Conservation (phyloP, 2,888 invertebrate species). For the Lasioglossum malachurum region DNA sequence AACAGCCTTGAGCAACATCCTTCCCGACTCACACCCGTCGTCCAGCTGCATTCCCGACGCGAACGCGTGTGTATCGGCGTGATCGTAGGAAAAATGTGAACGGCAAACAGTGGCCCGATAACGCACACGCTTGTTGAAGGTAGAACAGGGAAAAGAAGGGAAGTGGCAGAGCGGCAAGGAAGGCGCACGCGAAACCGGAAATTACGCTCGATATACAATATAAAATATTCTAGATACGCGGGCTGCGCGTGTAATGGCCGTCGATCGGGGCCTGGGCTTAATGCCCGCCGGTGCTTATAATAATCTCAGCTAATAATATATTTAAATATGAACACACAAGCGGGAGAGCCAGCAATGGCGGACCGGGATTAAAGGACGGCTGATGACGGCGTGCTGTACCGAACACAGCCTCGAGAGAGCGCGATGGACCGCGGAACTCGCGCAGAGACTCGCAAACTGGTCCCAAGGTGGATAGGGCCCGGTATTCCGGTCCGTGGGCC, state of each 20-base stretch:
- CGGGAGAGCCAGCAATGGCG: constrained; percentile 4
- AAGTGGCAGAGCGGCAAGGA: constrained; percentile 5
- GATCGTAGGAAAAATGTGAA: constrained; percentile 10
- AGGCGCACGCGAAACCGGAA: constrained; percentile 50
- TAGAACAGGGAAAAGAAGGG: constrained; percentile 17
- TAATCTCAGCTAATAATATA: constrained; percentile 59
- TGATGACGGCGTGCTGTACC: constrained; percentile 34
- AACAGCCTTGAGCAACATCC: not conserved
- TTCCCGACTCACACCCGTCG: not conserved
- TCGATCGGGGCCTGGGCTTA: constrained; percentile 44
- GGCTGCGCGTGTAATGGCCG: constrained; percentile 41
- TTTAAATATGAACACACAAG: constrained; percentile 46
- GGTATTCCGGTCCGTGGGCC: constrained; percentile 41
- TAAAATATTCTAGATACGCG: constrained; percentile 56
- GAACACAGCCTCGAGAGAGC: not conserved
- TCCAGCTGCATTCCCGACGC: not conserved
- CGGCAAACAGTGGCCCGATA: constrained; percentile 37
- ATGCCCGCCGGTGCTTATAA: constrained; percentile 47
- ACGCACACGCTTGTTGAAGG: constrained; percentile 38
- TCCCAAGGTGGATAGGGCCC: constrained; percentile 16
- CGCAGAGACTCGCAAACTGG: constrained; percentile 40
- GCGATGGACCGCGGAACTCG: constrained; percentile 12
- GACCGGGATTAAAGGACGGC: constrained; percentile 43
- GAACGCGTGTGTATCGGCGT: not conserved
- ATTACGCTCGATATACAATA: constrained; percentile 39